Conservation (phyloP, 2,113 vertebrate species). For the Acanthochromis polyacanthus region DNA sequence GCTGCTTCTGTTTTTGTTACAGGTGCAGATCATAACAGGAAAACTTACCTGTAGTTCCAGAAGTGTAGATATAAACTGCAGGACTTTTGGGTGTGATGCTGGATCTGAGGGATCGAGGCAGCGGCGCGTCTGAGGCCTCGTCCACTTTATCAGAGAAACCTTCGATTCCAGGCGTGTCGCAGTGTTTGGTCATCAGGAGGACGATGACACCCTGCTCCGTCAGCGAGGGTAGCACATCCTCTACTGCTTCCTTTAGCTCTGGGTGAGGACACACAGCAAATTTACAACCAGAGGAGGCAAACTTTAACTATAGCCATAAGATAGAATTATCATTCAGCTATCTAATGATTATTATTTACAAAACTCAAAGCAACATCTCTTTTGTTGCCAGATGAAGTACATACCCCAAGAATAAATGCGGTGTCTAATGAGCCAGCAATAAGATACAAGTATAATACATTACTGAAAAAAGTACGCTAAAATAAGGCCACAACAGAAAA, state of each 20-base stretch:
- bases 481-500: too few relatives aligned
- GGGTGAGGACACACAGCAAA: slow-evolving; percentile 14
- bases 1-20: too few relatives aligned
- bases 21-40: too few relatives aligned
- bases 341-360: too few relatives aligned
- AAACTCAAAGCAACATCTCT: too few relatives aligned
- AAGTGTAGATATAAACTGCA: slow-evolving; percentile 91
- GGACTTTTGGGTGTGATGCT: slow-evolving; percentile 84
- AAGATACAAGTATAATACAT: too few relatives aligned
- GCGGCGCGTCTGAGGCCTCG: slow-evolving; percentile 75
- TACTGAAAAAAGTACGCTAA: too few relatives aligned
- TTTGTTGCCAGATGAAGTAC: too few relatives aligned
- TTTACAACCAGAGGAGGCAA: not conserved
- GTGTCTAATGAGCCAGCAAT: too few relatives aligned
- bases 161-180: slow-evolving; percentile 79
- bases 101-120: slow-evolving; percentile 84
- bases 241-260: slow-evolving; percentile 86
- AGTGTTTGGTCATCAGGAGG: slow-evolving; percentile 84
- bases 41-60: slow-evolving; percentile 90
- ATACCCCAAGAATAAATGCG: too few relatives aligned
- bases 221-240: slow-evolving; percentile 87
- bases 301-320: not conserved
- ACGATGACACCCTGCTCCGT: slow-evolving; percentile 82
- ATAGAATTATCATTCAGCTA: too few relatives aligned
- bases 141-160: slow-evolving; percentile 86